Evolutionary conservation across 2,113 vertebrate species (phyloP), one percentile per base, ranked within the genome.

Genomic region (Noctilio leporinus): DNA sequence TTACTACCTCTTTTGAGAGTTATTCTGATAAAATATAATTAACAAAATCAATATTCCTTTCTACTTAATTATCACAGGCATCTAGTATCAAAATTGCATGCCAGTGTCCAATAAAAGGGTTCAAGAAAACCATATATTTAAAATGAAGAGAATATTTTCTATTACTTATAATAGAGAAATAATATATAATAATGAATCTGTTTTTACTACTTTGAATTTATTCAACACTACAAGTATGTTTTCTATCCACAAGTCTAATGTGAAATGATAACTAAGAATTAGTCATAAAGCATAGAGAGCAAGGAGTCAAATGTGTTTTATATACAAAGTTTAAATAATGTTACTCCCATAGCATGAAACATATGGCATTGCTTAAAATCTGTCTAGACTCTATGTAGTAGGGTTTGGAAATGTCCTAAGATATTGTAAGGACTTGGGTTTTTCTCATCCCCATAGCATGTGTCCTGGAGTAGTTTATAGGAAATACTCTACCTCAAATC

Each of bases 141-240:
- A 83, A 92, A 94, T 89, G 59, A 94, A 88, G 35, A 88, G 35
- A 83, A 20, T 83, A 59, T 35, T 40, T 90, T 94, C 53, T 84
- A 2, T 73, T 93, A 43, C 22, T 62, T 86, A 82, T 15, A 7
- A 20, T 87, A 73, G 4, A 86, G 11, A 45, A 76, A 40, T 59
- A 73, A 76, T 83, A 67, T 81, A 51, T 59, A 47, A 81, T 80
- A 10, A 86, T 75, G 59, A 35, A 33, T 45, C 5, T 33, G 6
- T 55, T 91, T 86, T 82, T 57, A 83, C n/a, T 87, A 38, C 9
- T 28, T 81, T 84, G 12, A 70, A 67, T 97, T 67, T 95, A 75
- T 95, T 69, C 20, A 81, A 5, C 10, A 38, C 47, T 85, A 95
- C 33, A 91, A 62, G 2, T 67, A 4, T 70, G 1, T 90, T 53